phyloP scores from a whole-genome alignment of 2,888 invertebrate genomes.

The Drosophila basisetae region DNA sequence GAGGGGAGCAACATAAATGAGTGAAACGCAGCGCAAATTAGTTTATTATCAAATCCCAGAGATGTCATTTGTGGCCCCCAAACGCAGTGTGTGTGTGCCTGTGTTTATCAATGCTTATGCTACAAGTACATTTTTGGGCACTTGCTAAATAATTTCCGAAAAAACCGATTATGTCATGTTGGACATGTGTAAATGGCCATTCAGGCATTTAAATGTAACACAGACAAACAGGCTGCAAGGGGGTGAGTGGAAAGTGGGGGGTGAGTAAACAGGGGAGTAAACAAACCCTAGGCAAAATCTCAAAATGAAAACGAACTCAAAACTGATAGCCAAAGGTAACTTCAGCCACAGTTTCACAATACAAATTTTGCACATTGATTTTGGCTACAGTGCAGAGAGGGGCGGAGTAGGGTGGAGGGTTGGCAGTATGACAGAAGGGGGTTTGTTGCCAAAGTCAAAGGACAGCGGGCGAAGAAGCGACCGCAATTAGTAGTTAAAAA shows the following conservation, averaged over 20 bases:
- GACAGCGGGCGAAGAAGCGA: background rate
- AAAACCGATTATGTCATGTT: conserved; percentile 78
- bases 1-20: conserved; percentile 14
- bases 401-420: background rate
- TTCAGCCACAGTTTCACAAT: conserved; percentile 1
- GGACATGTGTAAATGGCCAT: conserved; percentile 75
- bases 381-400: conserved; percentile 7
- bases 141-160: conserved; percentile 62
- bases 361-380: conserved; percentile 77
- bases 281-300: conserved; percentile 28
- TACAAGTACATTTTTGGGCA: conserved; percentile 39
- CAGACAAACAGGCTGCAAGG: conserved; percentile 19
- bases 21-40: conserved; percentile 54
- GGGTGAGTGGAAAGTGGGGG: background rate
- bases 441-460: conserved; percentile 3
- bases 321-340: conserved; percentile 60
- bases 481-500: conserved; percentile 36
- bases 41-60: conserved; percentile 79
- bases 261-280: too few species aligned
- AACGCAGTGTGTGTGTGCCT: conserved; percentile 32
- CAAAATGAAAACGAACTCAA: conserved; percentile 65
- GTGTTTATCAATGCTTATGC: conserved; percentile 54
- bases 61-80: conserved; percentile 71
- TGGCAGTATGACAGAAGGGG: background rate
- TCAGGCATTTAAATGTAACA: conserved; percentile 57